Evolutionary conservation across 2,113 vertebrate species (phyloP).

Genomic region (Polypterus senegalus): DNA sequence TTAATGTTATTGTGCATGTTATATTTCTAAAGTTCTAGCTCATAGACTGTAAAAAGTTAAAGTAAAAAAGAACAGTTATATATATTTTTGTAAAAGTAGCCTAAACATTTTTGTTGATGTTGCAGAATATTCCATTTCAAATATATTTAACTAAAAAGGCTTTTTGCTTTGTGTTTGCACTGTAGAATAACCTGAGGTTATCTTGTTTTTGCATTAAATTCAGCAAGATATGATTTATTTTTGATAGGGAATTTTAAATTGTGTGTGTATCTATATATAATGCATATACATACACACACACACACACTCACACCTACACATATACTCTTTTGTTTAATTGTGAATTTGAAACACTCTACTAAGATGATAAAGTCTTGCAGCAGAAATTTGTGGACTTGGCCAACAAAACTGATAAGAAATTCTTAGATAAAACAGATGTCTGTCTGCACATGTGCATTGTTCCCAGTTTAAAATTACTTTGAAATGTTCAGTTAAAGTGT

Average conservation of each 20-base stretch:
- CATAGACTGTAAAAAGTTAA: constrained; percentile 47
- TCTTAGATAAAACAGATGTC: too few relatives aligned
- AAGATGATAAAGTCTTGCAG: too few relatives aligned
- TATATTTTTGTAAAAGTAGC: constrained; percentile 78
- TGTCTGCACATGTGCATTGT: too few relatives aligned
- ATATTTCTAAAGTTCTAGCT: constrained; percentile 75
- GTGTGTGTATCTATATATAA: background rate
- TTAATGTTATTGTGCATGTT: constrained; percentile 81
- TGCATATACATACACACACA: too few relatives aligned
- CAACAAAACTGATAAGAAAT: too few relatives aligned
- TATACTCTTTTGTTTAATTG: too few relatives aligned
- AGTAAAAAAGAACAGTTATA: constrained; percentile 46
- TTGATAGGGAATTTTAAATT: background rate
- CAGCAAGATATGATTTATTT: background rate
- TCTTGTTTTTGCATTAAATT: constrained; percentile 4
- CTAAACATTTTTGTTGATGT: constrained; percentile 12
- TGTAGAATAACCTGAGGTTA: constrained; percentile 4
- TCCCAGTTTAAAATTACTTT: too few relatives aligned
- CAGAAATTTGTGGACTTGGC: too few relatives aligned
- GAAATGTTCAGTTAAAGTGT: too few relatives aligned
- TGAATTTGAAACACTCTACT: too few relatives aligned
- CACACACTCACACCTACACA: too few relatives aligned
- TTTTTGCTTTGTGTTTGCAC: constrained; percentile 13
- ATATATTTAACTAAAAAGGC: constrained; percentile 8
- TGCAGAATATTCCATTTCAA: constrained; percentile 8